Base-by-base conservation (phyloP, 1,140 invertebrate genomes). In the Brachionus calyciflorus region DNA sequence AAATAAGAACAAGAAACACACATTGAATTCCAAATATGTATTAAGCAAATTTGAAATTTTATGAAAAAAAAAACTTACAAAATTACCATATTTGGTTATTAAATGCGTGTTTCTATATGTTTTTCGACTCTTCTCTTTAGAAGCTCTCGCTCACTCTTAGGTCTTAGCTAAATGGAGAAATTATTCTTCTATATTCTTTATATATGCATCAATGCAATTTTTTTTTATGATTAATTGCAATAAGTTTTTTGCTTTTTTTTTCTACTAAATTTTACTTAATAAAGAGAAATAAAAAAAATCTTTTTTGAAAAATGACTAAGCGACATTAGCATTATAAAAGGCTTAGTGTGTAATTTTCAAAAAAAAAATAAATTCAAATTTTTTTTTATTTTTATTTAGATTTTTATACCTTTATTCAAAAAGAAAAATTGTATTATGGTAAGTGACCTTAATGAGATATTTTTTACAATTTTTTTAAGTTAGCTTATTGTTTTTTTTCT, bases 221-320 rank as follows among this genome's bases (percentile, higher is more conserved):
- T 37, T 9, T 37, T 5, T 5, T 33, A 60, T 60, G 55, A 60
- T 60, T 60, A 60, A 60, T 60, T 60, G 55, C n/a, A 55, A 40
- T 37, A 37, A 37, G 33, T 37, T 37, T 37, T 37, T 3, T 37
- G 3, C 9, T 37, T 3, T 37, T 37, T 37, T 37, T 3, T 37
- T 37, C 9, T 37, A 37, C 9, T 37, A 37, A 37, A 37, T 37
- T 37, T 37, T 37, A 37, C 33, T 37, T 5, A 60, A 33, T 60
- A 40, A 37, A 60, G 55, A 60, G 33, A 60, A 60, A 60, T 60
- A 60, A 60, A 60, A 60, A 60, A 60, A 60, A 60, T n/a, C n/a
- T n/a, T n/a, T n/a, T n/a, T n/a, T n/a, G n/a, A 37, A 60, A 60
- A 60, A 60, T 60, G 55, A 60, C 55, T 60, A 60, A 60, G 55